phyloP scores from a whole-genome alignment of 2,797 vertebrate species.

The Euphonia xanthogaster region DNA sequence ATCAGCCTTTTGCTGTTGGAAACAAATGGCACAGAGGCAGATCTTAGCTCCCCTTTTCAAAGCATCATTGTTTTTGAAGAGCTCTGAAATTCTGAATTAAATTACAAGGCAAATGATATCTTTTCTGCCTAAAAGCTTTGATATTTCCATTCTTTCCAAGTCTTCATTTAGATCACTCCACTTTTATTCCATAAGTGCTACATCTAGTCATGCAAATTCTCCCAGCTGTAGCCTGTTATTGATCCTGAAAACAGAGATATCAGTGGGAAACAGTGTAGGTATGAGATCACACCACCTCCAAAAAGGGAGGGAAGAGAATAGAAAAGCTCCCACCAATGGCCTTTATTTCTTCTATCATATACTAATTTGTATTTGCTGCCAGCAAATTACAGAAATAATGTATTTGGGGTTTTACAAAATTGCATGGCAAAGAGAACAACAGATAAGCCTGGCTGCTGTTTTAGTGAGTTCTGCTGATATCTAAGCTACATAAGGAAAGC shows the following conservation, averaged over 20 bases:
- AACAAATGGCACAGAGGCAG: conserved; percentile 25
- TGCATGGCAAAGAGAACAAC: conserved; percentile 49
- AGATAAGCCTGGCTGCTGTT: conserved; percentile 53
- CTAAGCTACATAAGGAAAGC: conserved; percentile 34
- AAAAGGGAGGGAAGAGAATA: neutral
- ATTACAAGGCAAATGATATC: conserved; percentile 66
- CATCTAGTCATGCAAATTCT: conserved; percentile 63
- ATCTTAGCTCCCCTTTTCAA: conserved; percentile 38
- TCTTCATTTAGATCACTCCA: conserved; percentile 51
- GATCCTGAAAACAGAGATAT: conserved; percentile 54
- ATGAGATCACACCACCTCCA: conserved; percentile 28
- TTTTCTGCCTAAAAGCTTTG: conserved; percentile 69
- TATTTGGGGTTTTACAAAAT: conserved; percentile 44
- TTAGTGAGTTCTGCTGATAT: conserved; percentile 44
- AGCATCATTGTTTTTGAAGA: conserved; percentile 52
- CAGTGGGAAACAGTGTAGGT: neutral
- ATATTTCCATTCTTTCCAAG: conserved; percentile 56
- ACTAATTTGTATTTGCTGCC: conserved; percentile 38
- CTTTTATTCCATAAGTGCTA: conserved; percentile 61
- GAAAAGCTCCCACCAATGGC: neutral
- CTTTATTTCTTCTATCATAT: conserved; percentile 23
- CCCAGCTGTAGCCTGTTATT: conserved; percentile 33
- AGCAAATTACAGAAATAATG: conserved; percentile 40
- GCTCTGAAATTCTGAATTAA: conserved; percentile 67
- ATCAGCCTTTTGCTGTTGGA: conserved; percentile 8